A percentile compares a stretch with the other conserved stretches of the same genome.
Conservation (phyloP, 2,888 invertebrate genomes). For the Esperia sulphurella region DNA sequence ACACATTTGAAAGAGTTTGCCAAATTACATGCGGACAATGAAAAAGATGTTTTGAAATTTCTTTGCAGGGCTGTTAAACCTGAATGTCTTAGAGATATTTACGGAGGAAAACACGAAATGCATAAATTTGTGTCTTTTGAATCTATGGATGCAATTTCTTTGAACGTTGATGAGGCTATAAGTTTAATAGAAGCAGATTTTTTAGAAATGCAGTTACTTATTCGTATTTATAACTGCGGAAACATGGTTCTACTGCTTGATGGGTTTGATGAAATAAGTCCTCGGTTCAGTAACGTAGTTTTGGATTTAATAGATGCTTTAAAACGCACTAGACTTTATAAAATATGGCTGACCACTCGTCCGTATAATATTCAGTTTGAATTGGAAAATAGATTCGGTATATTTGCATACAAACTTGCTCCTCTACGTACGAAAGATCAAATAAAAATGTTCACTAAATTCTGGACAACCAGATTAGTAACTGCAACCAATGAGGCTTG, state of each 20-base stretch:
- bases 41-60: background rate
- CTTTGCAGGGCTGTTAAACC: background rate
- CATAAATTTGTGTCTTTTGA: background rate
- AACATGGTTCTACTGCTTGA: background rate
- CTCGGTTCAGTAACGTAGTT: background rate
- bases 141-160: background rate
- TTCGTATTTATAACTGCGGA: background rate
- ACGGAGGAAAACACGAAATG: background rate
- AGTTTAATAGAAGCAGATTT: background rate
- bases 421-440: background rate
- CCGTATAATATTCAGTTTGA: background rate
- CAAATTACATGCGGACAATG: background rate
- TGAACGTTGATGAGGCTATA: background rate
- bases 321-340: background rate
- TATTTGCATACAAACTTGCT: background rate
- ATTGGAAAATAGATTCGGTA: background rate
- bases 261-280: background rate
- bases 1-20: background rate
- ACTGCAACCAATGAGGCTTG: background rate
- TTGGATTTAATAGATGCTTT: background rate
- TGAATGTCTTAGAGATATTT: background rate
- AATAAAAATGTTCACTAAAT: background rate
- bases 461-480: background rate
- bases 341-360: background rate
- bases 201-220: background rate